Conservation (phyloP, 2,113 vertebrate genomes). For the Dromiciops gliroides region DNA sequence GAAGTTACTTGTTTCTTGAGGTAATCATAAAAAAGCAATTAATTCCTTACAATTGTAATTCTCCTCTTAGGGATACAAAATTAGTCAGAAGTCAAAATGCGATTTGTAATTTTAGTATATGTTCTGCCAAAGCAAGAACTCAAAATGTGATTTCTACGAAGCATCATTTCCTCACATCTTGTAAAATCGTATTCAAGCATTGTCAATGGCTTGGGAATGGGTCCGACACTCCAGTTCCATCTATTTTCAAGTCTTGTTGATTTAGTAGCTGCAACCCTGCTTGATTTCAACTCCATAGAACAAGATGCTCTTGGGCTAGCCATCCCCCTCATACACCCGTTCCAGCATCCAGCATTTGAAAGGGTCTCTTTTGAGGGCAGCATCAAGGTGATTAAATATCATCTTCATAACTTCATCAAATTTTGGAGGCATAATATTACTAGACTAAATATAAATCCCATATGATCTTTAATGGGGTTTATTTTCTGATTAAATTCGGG, state of each 20-base stretch:
- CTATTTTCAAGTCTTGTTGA: not conserved
- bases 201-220: not conserved
- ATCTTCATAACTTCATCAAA: not conserved
- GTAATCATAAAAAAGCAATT: not conserved
- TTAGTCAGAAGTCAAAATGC: not conserved
- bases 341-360: not conserved
- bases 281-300: not conserved
- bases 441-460: not conserved
- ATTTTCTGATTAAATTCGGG: not conserved
- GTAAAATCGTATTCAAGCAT: not conserved
- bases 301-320: not conserved
- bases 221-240: not conserved
- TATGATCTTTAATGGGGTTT: not conserved
- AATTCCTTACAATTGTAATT: not conserved
- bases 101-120: no score
- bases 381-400: not conserved
- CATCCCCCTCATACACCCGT: not conserved
- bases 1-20: not conserved
- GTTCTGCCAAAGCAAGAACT: no score
- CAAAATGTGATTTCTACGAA: no score
- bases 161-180: not conserved
- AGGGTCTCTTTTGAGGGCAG: constrained; percentile 55
- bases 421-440: not conserved
- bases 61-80: not conserved
- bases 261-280: not conserved